Base-by-base conservation (phyloP, 2,888 invertebrate species). In the Zhengitettix transpicula region DNA sequence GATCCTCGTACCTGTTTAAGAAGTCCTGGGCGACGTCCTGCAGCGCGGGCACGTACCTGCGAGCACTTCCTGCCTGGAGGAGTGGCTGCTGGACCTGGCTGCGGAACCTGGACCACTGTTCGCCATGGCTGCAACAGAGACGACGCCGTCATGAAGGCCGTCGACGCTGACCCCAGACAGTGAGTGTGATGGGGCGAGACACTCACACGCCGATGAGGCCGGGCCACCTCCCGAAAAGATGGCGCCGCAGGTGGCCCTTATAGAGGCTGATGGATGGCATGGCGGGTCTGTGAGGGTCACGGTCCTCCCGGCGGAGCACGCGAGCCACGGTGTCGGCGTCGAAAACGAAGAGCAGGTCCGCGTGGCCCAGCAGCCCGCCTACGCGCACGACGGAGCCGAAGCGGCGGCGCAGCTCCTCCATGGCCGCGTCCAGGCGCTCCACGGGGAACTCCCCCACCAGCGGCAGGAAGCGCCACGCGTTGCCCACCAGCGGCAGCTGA, bases 401-500 rank as follows among this genome's bases (percentile, higher is more conserved):
- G 65, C 75, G 80, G 66, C 69, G 77, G 66, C 74, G 77, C 68
- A 77, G 75, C 70, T 70, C 79, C 73, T 68, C 80, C 82, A 75
- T 82, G 15, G 79, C 77, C 70, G 78, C 77, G 68, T 81, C 80
- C 66, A 81, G 68, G 65, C 79, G 77, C 61, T 76, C 73, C 59
- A 80, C 79, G 71, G 78, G 79, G 65, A 79, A 80, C 61, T 78
- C 77, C 59, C 81, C 81, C 80, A 65, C 42, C 53, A 80, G 67
- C 9, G 83, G 81, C 57, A 87, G 84, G 71, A 89, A 88, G 65
- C 88, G 77, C 89, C 89, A 89, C 7, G 87, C 82, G 71, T 89
- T 89, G 59, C 89, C 89, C 57, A 89, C 74, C 55, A 88, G 60
- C 1, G 88, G 88, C 69, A 87, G 71, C 57, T 83, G 82, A 72